Evolutionary conservation across 2,113 vertebrate species (phyloP), one percentile per base, ranked within the genome.

Genomic region (Silurus glanis): DNA sequence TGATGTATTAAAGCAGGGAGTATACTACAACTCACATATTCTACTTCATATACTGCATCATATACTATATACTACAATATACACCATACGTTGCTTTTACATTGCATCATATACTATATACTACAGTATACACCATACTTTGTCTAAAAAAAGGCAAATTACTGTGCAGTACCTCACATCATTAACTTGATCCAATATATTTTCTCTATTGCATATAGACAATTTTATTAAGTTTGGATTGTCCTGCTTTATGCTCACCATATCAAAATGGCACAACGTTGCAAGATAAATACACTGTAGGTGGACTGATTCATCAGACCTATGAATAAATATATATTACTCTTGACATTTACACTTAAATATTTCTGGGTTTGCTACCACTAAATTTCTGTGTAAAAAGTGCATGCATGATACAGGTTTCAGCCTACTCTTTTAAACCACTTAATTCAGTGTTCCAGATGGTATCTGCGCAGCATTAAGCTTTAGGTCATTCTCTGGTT

Each of bases 371-470:
- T 21, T 21, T 2, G 9, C 47, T 72, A 45, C 0, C 67, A 45
- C 2, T 7, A 6, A 71, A 9, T 21, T 72, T 72, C 37, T 5
- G 8, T 72, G 17, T 19, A 47, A 47, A 28, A 47, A 25, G 16
- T 47, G 69, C 37, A 47, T 72, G 37, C 9, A 72, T 72, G 16
- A 45, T 72, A 19, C 14, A 71, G 9, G 4, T 49, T 28, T 55
- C 66, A 58, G 51, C 5, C 19, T 16, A 21, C 55, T 69, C 49
- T 67, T 53, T 67, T 71, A 56, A 37, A 53, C 25, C 16, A 45
- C 25, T 83, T 83, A 17, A 69, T 53, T 83, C 4, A 56, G 82
- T 21, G 25, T 19, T 6, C 64, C 82, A 83, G 82, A 83, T 83
- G 66, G 82, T 56, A 28, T 28, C 49, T 71, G 51, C 19, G 2